A percentile compares a stretch with the other conserved stretches of the same genome.
phyloP scores from a whole-genome alignment of 2,113 vertebrate genomes.

The Nansenia antarctica region DNA sequence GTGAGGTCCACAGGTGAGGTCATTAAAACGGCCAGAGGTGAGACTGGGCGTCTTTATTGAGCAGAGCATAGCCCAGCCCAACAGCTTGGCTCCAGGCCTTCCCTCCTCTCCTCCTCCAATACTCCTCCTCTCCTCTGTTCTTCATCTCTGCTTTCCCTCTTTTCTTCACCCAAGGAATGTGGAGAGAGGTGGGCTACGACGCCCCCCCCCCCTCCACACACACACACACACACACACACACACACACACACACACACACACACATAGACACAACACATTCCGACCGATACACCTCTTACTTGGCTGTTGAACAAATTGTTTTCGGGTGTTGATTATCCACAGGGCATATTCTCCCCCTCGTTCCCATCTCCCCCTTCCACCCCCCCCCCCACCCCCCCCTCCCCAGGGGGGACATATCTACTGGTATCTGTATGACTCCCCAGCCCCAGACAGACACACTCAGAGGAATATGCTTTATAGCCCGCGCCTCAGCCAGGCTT shows the following conservation, averaged over 20 bases:
- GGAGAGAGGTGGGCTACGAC: conserved; percentile 3
- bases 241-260: not conserved
- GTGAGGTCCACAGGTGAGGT: not conserved
- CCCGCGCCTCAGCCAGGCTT: not conserved
- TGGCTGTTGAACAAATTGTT: not conserved
- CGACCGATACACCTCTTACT: not conserved
- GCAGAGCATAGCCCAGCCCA: not conserved
- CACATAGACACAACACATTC: too few species aligned
- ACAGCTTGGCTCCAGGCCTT: not conserved
- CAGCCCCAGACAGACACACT: not conserved
- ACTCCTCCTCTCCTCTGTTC: not conserved
- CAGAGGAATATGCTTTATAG: not conserved
- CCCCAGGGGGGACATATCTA: not conserved
- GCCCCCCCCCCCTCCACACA: not conserved
- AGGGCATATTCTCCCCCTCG: not conserved
- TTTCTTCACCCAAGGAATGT: not conserved
- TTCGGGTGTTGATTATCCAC: conserved; percentile 12
- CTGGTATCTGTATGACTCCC: not conserved
- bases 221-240: not conserved
- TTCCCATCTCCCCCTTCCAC: not conserved
- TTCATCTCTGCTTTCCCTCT: not conserved
- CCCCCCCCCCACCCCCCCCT: not conserved
- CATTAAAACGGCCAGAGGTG: not conserved
- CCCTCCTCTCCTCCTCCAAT: not conserved
- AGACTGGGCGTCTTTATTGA: conserved; percentile 26